Evolutionary conservation across 92 coral and sea anemone genomes (phyloP), one percentile per base, ranked within the genome.

Genomic region (Paragorgia papillata): DNA sequence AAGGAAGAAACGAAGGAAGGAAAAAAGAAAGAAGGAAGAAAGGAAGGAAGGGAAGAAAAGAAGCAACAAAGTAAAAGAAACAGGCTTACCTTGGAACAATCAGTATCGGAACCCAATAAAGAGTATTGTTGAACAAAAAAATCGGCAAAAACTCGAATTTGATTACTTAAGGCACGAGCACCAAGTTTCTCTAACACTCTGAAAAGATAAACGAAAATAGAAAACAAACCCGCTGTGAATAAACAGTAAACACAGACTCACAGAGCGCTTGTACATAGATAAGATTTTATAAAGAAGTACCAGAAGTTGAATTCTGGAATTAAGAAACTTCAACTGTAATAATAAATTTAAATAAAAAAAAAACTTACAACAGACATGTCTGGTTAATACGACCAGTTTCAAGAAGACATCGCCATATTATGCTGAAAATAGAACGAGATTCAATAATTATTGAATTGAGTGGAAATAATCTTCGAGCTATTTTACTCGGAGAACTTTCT

Each of bases 111-210:
- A 26, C 90, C 96, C 26, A 92, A 86, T 32, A 84, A 84, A 0
- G 96, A 88, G 79, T 85, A 90, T 80, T 93, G 96, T 71, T 93
- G 89, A 57, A 93, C 93, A 50, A 93, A 78, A 80, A 88, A 93
- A 80, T 93, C 96, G 32, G 97, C 92, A 86, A 93, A 93, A 27
- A 93, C 96, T 66, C 97, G 93, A 71, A 93, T 88, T 48, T 93
- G 97, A 17, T 86, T 89, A 30, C 96, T 86, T 20, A 93, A 83
- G 9, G 97, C 91, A 39, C 97, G 91, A 19, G 97, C 96, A 29
- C 97, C 97, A 40, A 93, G 85, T 15, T 89, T 88, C 51, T 86
- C 97, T 67, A 93, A 68, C 27, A 93, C 93, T 71, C 97, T 93
- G 51, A 30, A 80, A 44, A 34, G 66, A 24, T 17, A 53, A 40